Evolutionary conservation across 2,888 invertebrate genomes (phyloP), one percentile per base, ranked within the genome.

Genomic region (Drosophila subsilvestris): DNA sequence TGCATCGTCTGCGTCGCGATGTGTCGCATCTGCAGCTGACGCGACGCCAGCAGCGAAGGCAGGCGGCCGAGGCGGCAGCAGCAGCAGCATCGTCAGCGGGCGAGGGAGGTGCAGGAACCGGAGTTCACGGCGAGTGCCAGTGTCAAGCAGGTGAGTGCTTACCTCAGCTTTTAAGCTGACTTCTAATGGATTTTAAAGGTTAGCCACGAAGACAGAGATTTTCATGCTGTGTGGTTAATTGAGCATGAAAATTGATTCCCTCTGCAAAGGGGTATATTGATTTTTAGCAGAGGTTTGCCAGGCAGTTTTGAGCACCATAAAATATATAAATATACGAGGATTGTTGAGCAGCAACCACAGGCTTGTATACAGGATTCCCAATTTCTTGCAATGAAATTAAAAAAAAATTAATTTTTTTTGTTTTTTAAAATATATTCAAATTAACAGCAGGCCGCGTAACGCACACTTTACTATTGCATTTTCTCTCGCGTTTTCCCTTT

Each of bases 141-240:
- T 95, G 95, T 93, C 95, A 95, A 91, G 93, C 95, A 95, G 95
- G 95, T 95, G 91, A 91, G 93, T 90, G n/a, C 27, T 4, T 10
- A 7, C 14, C n/a, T 37, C 14, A 37, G n/a, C 14, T 2, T 2
- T 7, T 37, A 37, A 37, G 37, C 14, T 7, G 37, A n/a, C 37
- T 37, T 37, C n/a, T n/a, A 37, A 37, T 37, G 14, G n/a, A 1
- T 37, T 37, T 37, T n/a, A 2, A 37, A 37, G 37, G 37, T 37
- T 37, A 37, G n/a, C 37, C 37, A n/a, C 37, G 14, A 14, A 37
- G 37, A 37, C 14, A 37, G 6, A 14, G 14, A 37, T 2, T 37
- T 37, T 37, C 37, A 14, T 0, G 14, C 37, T 37, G 37, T 37
- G 37, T 6, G 37, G 37, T 37, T 37, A n/a, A 37, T 37, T 37